These are phyloP conservation scores for Cydia amplana DNA, from an alignment of 1,140 invertebrate genomes.

Conservation along the genomic window DNA sequence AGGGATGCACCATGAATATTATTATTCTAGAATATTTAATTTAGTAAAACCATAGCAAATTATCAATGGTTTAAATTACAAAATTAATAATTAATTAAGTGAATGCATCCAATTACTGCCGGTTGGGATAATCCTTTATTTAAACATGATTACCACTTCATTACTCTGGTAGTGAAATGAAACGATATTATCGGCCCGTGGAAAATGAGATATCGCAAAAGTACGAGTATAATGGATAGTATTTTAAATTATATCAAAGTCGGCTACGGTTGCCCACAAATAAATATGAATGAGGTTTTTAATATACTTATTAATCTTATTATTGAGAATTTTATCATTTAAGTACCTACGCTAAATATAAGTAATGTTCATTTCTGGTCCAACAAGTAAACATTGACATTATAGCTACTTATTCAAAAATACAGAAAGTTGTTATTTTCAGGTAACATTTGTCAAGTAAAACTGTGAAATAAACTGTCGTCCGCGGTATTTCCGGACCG, in stretches of 20 bases:
- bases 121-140: slow-evolving; percentile 19
- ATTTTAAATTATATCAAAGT: slow-evolving; percentile 3
- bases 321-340: too few species aligned
- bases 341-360: too few species aligned
- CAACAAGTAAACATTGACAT: too few species aligned
- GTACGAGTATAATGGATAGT: neutral
- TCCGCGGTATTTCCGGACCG: too few species aligned
- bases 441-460: too few species aligned
- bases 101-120: slow-evolving; percentile 14
- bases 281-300: neutral
- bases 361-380: too few species aligned
- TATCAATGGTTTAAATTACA: slow-evolving; percentile 4
- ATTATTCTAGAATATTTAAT: neutral
- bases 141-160: slow-evolving; percentile 25
- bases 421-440: too few species aligned
- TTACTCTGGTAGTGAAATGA: neutral
- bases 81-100: slow-evolving; percentile 28
- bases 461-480: too few species aligned
- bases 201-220: neutral
- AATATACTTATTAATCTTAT: too few species aligned
- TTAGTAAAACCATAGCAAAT: slow-evolving; percentile 2
- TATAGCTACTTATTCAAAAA: too few species aligned
- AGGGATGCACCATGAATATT: too few species aligned
- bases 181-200: slow-evolving; percentile 8
- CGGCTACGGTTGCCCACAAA: neutral